Evolutionary conservation across 2,797 vertebrate genomes (phyloP), one percentile per base, ranked within the genome.

Genomic region (Diplodus puntazzo): DNA sequence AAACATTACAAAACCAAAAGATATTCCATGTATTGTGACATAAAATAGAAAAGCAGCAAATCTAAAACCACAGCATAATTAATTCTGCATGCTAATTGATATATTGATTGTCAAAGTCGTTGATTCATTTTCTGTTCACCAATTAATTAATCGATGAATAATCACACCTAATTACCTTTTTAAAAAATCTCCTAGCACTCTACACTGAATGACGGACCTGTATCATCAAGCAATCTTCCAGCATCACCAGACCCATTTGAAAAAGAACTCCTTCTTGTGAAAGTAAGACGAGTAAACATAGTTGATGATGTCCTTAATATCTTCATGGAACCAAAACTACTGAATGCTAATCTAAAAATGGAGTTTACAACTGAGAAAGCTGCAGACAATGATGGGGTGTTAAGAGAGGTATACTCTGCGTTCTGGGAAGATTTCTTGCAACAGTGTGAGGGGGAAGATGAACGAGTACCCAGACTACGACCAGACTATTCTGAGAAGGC

Each of bases 381-480:
- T 77, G 50, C 77, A 59, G 77, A 80, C 49, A 55, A 21, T 80
- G 64, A 77, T 53, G 69, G 73, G 21, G 82, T 84, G 12, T 84
- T 64, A 65, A 73, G 69, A 69, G 64, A 81, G 1, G 78, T 30
- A 2, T 77, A 73, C 14, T 69, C 60, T 1, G 66, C 78, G 2
- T 85, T 81, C 65, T 81, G 70, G 66, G 79, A 81, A 61, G 13
- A 79, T 62, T 70, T 79, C 21, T 70, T 3, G 27, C 67, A 79
- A 65, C 63, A 83, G 68, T 81, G 78, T 42, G 72, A 77, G 55
- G 69, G 66, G 14, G 73, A 30, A 55, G 81, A 76, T 64, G 27
- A 76, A 80, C 25, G 61, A 48, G 49, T 30, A 30, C 50, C 50
- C 46, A 43, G 73, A 49, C 59, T 62, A 1, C 11, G 30, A 62